Conservation (phyloP, 2,113 vertebrate species). For the Bufo bufo region DNA sequence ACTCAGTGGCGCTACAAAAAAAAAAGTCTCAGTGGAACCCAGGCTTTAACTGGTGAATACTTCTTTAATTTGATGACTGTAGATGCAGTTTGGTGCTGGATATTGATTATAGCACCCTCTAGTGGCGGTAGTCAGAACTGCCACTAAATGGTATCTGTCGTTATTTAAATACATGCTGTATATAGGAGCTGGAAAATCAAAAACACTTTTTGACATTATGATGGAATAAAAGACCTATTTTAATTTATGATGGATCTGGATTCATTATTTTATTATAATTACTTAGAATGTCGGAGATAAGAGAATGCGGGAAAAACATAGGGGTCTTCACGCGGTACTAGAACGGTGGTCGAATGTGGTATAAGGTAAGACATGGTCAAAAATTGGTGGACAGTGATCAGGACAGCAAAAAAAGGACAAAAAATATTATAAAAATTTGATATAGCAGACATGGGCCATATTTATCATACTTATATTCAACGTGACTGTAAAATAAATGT, state of each 20-base stretch:
- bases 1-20: no score
- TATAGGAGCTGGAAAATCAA: conserved; percentile 61
- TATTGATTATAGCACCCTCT: conserved; percentile 66
- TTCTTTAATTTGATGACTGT: background rate
- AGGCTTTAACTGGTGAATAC: background rate
- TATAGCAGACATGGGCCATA: no score
- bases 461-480: no score
- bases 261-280: background rate
- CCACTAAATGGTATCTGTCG: background rate
- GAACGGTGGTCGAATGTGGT: background rate
- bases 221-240: conserved; percentile 65
- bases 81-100: background rate
- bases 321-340: no score
- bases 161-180: conserved; percentile 34
- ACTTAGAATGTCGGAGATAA: no score
- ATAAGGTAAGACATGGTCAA: no score
- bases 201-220: conserved; percentile 30
- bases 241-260: conserved; percentile 65
- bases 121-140: conserved; percentile 62
- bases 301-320: no score
- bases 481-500: no score
- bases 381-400: no score
- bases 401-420: no score
- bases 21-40: background rate
- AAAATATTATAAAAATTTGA: no score